Evolutionary conservation across 2,113 vertebrate species (phyloP), one percentile per base, ranked within the genome.

Genomic region (Thamnaconus septentrionalis): DNA sequence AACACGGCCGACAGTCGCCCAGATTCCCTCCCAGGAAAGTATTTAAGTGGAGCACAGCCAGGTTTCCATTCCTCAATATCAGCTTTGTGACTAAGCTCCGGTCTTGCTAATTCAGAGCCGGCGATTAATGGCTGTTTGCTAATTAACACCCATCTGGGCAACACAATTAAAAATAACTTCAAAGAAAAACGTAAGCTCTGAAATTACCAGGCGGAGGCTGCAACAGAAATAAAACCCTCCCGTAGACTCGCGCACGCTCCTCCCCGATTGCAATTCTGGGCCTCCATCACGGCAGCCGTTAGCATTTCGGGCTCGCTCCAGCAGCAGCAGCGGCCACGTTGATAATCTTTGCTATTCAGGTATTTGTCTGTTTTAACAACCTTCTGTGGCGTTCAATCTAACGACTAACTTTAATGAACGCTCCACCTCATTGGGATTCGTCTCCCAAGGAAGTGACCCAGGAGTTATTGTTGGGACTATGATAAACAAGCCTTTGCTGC

Each of bases 81-180:
- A 59, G 72, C 75, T 80, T 76, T 64, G 57, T 72, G 65, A 78
- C 68, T 69, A 72, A 82, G 69, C 66, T 51, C 61, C 18, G 63
- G 58, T 53, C 7, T 53, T 70, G 56, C 70, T 76, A 82, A 82
- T 80, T 73, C 65, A 60, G 7, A 45, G 69, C 61, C 59, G 44
- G 56, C 64, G 6, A 80, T 80, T 83, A 83, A 86, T 84, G 68
- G 83, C 82, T 80, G 53, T 80, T 87, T 72, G 63, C 79, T 86
- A 84, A 89, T 88, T 85, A 86, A 75, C 59, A 80, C 63, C 56
- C 73, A 68, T 83, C 61, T 56, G 43, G 61, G 73, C 44, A 75
- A 82, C 68, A 74, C 81, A 87, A 89, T 90, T 81, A 81, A 81
- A 84, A 81, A 85, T 78, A 85, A 84, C 87, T 87, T 90, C 80